phyloP scores from a whole-genome alignment of 1,140 invertebrate genomes.

The Hycleus phaleratus region DNA sequence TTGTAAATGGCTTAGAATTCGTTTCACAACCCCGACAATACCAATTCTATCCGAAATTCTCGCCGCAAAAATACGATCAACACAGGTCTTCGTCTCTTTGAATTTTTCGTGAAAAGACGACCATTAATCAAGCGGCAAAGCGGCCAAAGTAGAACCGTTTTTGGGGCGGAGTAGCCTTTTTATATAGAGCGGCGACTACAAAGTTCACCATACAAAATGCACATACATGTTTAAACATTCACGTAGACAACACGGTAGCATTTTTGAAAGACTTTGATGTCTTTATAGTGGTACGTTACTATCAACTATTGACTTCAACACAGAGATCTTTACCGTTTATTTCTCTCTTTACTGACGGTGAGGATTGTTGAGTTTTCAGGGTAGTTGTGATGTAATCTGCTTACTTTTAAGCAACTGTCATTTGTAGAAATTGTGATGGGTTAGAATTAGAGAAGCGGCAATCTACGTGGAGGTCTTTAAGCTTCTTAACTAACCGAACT shows the following conservation, averaged over 20 bases:
- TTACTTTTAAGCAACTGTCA: background rate
- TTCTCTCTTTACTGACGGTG: too few relatives aligned
- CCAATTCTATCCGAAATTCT: too few relatives aligned
- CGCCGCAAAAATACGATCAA: too few relatives aligned
- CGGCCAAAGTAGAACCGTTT: slow-evolving; percentile 8
- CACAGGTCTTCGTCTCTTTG: too few relatives aligned
- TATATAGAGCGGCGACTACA: slow-evolving; percentile 10
- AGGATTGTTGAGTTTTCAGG: too few relatives aligned
- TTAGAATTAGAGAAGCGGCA: slow-evolving; percentile 1
- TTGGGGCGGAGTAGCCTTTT: slow-evolving; percentile 10
- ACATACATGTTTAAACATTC: too few relatives aligned
- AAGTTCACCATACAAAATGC: background rate
- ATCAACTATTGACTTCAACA: slow-evolving; percentile 7
- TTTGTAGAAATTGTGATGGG: background rate
- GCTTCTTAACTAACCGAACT: slow-evolving; percentile 1
- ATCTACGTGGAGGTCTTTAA: slow-evolving; percentile 6
- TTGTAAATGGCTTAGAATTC: too few relatives aligned
- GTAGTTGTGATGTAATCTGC: too few relatives aligned
- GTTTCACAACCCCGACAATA: too few relatives aligned
- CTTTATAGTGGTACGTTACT: slow-evolving; percentile 6
- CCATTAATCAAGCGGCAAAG: slow-evolving; percentile 15
- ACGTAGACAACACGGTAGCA: background rate
- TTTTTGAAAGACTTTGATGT: slow-evolving; percentile 6
- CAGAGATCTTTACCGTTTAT: background rate
- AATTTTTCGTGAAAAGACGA: slow-evolving; percentile 1